phyloP scores from a whole-genome alignment of 1,140 invertebrate species.

The Aphis gossypii region DNA sequence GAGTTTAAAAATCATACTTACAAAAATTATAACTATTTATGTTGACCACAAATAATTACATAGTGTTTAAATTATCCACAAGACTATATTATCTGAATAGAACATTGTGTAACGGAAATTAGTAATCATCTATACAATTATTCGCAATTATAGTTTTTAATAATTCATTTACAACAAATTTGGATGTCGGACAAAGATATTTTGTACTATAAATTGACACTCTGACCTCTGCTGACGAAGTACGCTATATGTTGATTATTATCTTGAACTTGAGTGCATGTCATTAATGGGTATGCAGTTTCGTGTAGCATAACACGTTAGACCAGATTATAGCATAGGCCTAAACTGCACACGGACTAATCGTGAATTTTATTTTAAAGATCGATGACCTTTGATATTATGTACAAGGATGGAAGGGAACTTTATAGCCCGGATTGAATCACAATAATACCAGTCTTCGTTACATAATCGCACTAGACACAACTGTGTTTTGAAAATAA shows the following conservation, averaged over 20 bases:
- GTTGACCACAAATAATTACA: background rate
- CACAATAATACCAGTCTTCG: constrained; percentile 30
- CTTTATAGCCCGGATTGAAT: constrained; percentile 32
- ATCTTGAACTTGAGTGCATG: background rate
- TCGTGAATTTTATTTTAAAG: constrained; percentile 20
- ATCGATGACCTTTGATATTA: constrained; percentile 11
- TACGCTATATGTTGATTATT: background rate
- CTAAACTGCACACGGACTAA: background rate
- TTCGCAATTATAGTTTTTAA: background rate
- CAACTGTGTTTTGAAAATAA: constrained; percentile 11
- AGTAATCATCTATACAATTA: background rate
- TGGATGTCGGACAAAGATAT: background rate
- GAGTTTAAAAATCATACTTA: background rate
- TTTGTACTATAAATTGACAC: background rate
- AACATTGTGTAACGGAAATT: background rate
- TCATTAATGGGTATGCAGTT: background rate
- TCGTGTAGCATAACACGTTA: constrained; percentile 30
- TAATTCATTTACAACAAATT: background rate
- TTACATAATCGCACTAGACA: constrained; percentile 32
- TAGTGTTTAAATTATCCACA: background rate
- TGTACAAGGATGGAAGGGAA: constrained; percentile 19
- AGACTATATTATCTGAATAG: background rate
- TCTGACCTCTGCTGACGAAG: background rate
- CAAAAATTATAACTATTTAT: background rate
- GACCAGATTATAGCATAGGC: constrained; percentile 37